phyloP scores from a whole-genome alignment of 2,888 invertebrate genomes.

The Dynastes grantii region DNA sequence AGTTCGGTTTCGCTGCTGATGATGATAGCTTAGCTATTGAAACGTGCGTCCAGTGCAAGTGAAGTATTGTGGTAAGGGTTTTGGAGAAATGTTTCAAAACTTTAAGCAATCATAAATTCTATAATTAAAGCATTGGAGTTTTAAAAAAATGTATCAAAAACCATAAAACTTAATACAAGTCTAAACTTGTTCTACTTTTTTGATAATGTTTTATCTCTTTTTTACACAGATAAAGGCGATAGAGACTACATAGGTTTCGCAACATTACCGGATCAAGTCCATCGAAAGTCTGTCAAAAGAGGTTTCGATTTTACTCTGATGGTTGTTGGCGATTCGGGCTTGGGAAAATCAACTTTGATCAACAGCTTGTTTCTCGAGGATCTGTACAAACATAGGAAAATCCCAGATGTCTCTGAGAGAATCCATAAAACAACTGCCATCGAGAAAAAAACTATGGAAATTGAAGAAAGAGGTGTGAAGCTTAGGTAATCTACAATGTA shows the following conservation, averaged over 20 bases:
- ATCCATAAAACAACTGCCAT: constrained; percentile 82
- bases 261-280: constrained; percentile 95
- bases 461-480: constrained; percentile 94
- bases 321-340: constrained; percentile 95
- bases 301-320: constrained; percentile 97
- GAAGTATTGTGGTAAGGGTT: no score
- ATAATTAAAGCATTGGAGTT: no score
- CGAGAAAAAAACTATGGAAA: constrained; percentile 91
- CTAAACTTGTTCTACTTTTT: no score
- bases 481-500: constrained; percentile 72
- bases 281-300: constrained; percentile 95
- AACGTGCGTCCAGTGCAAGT: no score
- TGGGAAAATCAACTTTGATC: constrained; percentile 95
- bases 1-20: no score
- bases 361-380: constrained; percentile 96
- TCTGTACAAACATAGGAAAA: constrained; percentile 88
- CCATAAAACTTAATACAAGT: no score
- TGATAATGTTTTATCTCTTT: not conserved
- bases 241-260: constrained; percentile 95
- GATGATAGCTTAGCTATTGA: no score
- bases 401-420: constrained; percentile 77
- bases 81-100: no score
- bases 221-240: constrained; percentile 67
- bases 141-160: no score
- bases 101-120: no score